Evolutionary conservation across 2,797 vertebrate species (phyloP), one percentile per base, ranked within the genome.

Genomic region (Hyperoplus immaculatus): DNA sequence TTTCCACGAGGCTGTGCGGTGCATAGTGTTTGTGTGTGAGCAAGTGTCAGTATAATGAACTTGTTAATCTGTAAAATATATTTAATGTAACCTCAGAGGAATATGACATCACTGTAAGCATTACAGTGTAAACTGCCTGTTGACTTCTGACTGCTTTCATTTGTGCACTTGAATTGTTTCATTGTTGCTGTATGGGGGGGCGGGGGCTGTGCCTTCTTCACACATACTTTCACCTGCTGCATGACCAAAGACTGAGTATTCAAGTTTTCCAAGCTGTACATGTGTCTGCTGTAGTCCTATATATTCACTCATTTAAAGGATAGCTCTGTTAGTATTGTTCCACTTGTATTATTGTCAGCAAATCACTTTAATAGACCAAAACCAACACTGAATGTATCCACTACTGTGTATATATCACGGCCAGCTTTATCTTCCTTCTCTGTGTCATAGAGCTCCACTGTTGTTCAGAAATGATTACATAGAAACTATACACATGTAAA

Each of bases 1-100:
- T 80, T 83, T 72, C 78, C 83, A 83, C 78, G 84, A 90, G 90
- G 90, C 96, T 92, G 95, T 97, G 97, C 97, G 90, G 97, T 94
- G 95, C 97, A 95, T 86, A 92, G 95, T 90, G 72, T 94, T 89
- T 94, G 91, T 93, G 91, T 92, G 93, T 2, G 94, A 53, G 58
- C 38, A 1, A 72, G 69, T 58, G 63, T 79, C 58, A 53, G 75
- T 60, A 61, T 60, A 74, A 77, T 67, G 57, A 70, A 57, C 54
- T 62, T 80, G 72, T 72, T 68, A 29, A 15, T 80, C 78, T 66
- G 3, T 60, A 63, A 73, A 38, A 68, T 77, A 62, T 81, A 53
- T 83, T 29, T 29, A 29, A 29, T 29, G 60, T 77, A 65, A 72
- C 51, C 67, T 82, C 71, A 79, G 38, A 80, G 68, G 71, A 72